These are phyloP conservation scores for Chloroclysta siterata DNA, from an alignment of 2,888 invertebrate genomes.

Conservation along the genomic window DNA sequence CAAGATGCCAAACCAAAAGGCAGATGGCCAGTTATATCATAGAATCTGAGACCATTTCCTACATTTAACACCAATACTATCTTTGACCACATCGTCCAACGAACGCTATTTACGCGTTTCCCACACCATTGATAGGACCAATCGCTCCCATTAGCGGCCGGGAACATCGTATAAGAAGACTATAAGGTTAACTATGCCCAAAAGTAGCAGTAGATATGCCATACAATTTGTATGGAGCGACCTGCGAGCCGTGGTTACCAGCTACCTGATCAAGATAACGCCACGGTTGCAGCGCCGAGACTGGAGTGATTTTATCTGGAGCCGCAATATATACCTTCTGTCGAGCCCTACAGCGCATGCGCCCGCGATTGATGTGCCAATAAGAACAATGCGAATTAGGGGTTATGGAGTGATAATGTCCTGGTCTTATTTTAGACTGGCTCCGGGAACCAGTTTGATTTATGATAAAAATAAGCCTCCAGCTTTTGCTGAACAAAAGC, in stretches of 20 bases:
- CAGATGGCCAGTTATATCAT: slow-evolving; percentile 30
- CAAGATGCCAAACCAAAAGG: slow-evolving; percentile 16
- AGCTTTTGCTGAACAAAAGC: slow-evolving; percentile 7
- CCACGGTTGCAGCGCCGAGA: slow-evolving; percentile 66
- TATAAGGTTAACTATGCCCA: slow-evolving; percentile 83
- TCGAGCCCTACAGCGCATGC: slow-evolving; percentile 63
- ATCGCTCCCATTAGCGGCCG: slow-evolving; percentile 74
- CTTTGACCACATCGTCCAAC: slow-evolving; percentile 47
- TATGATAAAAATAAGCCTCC: slow-evolving; percentile 19
- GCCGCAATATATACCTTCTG: slow-evolving; percentile 66
- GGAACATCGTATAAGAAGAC: slow-evolving; percentile 75
- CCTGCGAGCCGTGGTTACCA: slow-evolving; percentile 70
- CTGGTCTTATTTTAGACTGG: slow-evolving; percentile 31
- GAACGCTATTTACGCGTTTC: slow-evolving; percentile 58
- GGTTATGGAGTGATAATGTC: slow-evolving; percentile 46
- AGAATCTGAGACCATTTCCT: slow-evolving; percentile 46
- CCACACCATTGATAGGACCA: slow-evolving; percentile 72
- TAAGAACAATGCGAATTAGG: slow-evolving; percentile 73
- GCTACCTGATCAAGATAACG: slow-evolving; percentile 75
- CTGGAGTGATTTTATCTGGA: slow-evolving; percentile 73
- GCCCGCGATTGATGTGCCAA: slow-evolving; percentile 75
- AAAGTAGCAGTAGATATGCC: slow-evolving; percentile 79
- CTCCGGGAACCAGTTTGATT: slow-evolving; percentile 19
- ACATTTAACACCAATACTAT: slow-evolving; percentile 56
- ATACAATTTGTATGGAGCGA: slow-evolving; percentile 84